phyloP scores from a whole-genome alignment of 1,140 invertebrate genomes.

The Philotrypesis tridentata region DNA sequence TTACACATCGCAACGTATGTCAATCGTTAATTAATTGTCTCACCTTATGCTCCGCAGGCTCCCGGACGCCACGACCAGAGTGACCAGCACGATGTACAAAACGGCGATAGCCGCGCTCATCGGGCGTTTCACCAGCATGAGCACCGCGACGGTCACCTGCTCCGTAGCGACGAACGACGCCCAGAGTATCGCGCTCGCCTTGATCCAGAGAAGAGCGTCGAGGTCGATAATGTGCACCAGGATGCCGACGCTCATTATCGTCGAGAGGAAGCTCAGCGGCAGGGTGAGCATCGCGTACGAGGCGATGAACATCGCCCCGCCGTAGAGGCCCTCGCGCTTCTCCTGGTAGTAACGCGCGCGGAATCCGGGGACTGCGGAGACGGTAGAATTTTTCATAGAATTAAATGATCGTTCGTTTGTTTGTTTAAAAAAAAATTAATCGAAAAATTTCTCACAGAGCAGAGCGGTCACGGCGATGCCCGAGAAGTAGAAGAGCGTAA shows the following conservation, averaged over 20 bases:
- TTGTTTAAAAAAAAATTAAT: no score
- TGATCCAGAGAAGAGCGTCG: conserved; percentile 64
- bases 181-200: conserved; percentile 78
- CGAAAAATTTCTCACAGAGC: conserved; percentile 80
- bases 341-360: conserved; percentile 94
- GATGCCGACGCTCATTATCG: conserved; percentile 67
- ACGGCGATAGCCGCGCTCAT: conserved; percentile 84
- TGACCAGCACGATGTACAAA: conserved; percentile 83
- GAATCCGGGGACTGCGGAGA: conserved; percentile 82
- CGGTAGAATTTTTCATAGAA: neutral
- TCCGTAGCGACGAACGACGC: conserved; percentile 88
- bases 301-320: conserved; percentile 87
- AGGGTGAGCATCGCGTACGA: conserved; percentile 86
- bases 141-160: conserved; percentile 86
- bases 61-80: conserved; percentile 82
- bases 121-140: conserved; percentile 86
- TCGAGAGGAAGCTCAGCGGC: conserved; percentile 83
- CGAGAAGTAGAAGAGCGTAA: conserved; percentile 85
- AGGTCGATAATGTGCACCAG: conserved; percentile 67
- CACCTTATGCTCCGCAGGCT: conserved; percentile 82
- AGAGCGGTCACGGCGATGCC: conserved; percentile 86
- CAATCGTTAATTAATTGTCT: neutral
- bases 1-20: no score
- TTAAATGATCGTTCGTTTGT: no score
- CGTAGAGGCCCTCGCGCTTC: conserved; percentile 88